Conservation (phyloP, 2,888 invertebrate species). For the Microctonus brassicae region DNA sequence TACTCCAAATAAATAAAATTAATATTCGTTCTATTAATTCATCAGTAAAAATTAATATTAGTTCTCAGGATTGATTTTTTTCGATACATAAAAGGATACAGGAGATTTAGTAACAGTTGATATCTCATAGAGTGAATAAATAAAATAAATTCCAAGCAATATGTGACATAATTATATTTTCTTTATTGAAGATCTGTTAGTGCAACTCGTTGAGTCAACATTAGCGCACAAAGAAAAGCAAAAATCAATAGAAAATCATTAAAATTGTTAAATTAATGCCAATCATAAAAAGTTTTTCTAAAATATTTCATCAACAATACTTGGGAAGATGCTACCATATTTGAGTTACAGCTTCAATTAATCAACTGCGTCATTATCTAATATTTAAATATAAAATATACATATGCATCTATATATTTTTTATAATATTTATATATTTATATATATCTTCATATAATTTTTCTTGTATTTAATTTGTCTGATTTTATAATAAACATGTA, state of each 20-base stretch:
- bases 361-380: conserved; percentile 54
- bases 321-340: background rate
- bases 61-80: no score
- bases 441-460: conserved; percentile 30
- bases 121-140: no score
- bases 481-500: conserved; percentile 62
- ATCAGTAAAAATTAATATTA: no score
- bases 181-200: conserved; percentile 57
- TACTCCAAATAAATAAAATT: no score
- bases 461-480: conserved; percentile 52
- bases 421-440: conserved; percentile 53
- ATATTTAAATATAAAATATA: conserved; percentile 64
- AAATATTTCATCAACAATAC: background rate
- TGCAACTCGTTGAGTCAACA: conserved; percentile 50
- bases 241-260: conserved; percentile 45
- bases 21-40: no score
- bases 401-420: conserved; percentile 40
- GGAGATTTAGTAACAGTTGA: no score
- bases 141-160: background rate
- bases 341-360: conserved; percentile 52
- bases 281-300: conserved; percentile 53
- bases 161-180: conserved; percentile 44
- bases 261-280: conserved; percentile 50
- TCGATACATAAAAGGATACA: no score
- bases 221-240: conserved; percentile 53